Evolutionary conservation across 2,113 vertebrate genomes (phyloP).

Genomic region (Diadophis punctatus): DNA sequence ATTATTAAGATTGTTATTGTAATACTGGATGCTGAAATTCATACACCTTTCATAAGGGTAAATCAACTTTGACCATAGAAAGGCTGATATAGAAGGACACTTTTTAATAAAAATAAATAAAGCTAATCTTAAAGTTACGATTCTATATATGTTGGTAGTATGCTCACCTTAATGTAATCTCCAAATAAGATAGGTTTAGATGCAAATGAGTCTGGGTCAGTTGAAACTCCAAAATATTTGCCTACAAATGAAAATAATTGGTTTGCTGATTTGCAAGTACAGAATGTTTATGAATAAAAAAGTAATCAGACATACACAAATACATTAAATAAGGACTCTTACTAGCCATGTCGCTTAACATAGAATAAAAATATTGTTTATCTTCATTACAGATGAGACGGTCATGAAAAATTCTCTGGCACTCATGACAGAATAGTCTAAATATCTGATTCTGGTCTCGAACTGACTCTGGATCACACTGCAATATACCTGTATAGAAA

Average conservation of each 20-base stretch:
- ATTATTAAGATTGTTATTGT: background rate
- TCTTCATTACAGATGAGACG: constrained; percentile 81
- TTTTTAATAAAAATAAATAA: background rate
- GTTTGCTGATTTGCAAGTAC: background rate
- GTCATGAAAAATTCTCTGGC: constrained; percentile 82
- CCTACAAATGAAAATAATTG: constrained; percentile 61
- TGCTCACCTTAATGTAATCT: constrained; percentile 79
- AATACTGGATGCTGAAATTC: background rate
- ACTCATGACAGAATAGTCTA: constrained; percentile 82
- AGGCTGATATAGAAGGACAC: background rate
- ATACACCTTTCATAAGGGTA: background rate
- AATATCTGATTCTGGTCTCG: constrained; percentile 80
- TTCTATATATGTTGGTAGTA: background rate
- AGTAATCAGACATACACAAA: background rate
- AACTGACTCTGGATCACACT: constrained; percentile 73
- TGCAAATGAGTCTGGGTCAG: constrained; percentile 74
- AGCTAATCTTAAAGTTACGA: background rate
- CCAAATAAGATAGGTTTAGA: constrained; percentile 80
- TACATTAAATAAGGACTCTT: constrained; percentile 48
- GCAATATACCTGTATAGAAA: constrained; percentile 71
- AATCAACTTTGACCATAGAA: background rate
- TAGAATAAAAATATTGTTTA: constrained; percentile 79
- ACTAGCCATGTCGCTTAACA: constrained; percentile 82
- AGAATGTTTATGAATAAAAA: background rate
- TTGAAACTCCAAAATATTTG: constrained; percentile 76